Conservation (phyloP, 2,113 vertebrate species). For the Cettia cetti region DNA sequence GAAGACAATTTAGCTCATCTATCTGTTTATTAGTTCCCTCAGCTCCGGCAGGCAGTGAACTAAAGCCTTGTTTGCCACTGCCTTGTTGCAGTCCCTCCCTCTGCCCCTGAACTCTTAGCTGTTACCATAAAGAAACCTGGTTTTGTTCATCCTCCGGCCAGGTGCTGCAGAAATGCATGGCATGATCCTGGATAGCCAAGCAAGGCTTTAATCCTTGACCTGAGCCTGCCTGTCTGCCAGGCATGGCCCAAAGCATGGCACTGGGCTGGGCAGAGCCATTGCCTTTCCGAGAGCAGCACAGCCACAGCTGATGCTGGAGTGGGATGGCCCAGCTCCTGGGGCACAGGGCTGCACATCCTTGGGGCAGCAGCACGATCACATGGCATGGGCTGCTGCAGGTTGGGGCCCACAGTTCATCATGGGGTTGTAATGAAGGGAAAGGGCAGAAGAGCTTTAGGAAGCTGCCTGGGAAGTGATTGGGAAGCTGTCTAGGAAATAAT, state of each 20-base stretch:
- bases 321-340: accelerated
- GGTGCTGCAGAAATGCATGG: accelerated
- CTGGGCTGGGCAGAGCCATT: neutral
- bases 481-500: neutral
- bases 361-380: too few relatives aligned
- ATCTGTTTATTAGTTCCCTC: slow-evolving; percentile 62
- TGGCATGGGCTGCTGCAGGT: neutral
- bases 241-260: accelerated
- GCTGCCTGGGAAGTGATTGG: neutral
- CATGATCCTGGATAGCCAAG: neutral
- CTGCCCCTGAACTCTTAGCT: neutral
- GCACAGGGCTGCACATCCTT: accelerated
- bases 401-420: accelerated
- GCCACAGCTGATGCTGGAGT: neutral
- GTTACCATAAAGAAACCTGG: neutral
- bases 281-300: accelerated
- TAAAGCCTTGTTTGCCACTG: slow-evolving; percentile 37
- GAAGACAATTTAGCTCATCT: slow-evolving; percentile 61
- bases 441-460: neutral
- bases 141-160: accelerated
- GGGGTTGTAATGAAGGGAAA: neutral
- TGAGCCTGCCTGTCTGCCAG: neutral
- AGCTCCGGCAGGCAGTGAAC: slow-evolving; percentile 1
- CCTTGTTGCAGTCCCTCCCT: neutral
- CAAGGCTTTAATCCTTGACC: neutral